Evolutionary conservation across 2,797 vertebrate species (phyloP).

Genomic region (Varecia variegata): DNA sequence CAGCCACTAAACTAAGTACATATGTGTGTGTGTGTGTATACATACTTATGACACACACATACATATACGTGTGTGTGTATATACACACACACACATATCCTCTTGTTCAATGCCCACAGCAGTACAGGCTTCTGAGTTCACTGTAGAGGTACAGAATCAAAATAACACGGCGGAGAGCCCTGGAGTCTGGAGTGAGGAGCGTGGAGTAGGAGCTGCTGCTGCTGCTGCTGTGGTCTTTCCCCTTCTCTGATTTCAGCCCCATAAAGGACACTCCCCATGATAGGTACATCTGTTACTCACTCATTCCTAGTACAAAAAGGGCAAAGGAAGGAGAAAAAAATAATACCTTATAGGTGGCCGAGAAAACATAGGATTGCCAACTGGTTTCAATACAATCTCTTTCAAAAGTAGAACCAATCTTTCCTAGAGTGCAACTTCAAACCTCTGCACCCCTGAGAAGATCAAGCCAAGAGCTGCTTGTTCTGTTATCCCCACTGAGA

Average conservation of each 20-base stretch:
- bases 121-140: slow-evolving; percentile 7
- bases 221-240: background rate
- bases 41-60: no score
- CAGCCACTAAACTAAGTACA: background rate
- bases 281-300: background rate
- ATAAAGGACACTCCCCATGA: background rate
- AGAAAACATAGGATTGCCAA: slow-evolving; percentile 45
- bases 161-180: background rate
- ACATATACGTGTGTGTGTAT: no score
- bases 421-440: slow-evolving; percentile 30
- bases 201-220: background rate
- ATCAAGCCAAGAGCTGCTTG: slow-evolving; percentile 26
- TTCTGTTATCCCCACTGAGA: background rate
- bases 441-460: background rate
- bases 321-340: background rate
- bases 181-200: background rate
- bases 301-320: background rate
- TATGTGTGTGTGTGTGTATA: background rate
- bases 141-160: background rate
- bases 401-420: slow-evolving; percentile 18
- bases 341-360: background rate
- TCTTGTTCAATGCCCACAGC: background rate
- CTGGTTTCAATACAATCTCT: background rate
- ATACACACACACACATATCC: background rate
- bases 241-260: background rate